These are phyloP conservation scores for Chitala chitala DNA, from an alignment of 2,113 vertebrate species.

Conservation along the genomic window DNA sequence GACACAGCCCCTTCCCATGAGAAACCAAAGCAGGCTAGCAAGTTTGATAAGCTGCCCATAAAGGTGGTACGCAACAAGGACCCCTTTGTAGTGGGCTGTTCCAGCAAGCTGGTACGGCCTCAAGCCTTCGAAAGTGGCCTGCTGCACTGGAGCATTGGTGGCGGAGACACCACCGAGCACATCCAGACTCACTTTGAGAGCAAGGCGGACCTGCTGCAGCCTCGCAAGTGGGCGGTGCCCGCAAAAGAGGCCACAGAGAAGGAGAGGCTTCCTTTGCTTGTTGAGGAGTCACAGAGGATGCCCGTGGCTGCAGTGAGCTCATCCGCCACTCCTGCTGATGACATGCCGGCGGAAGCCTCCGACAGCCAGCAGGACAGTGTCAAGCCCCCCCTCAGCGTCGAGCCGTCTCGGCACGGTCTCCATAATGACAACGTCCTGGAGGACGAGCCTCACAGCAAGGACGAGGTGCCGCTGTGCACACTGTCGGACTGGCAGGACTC, in stretches of 20 bases:
- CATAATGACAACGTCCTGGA: slow-evolving; percentile 81
- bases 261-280: background rate
- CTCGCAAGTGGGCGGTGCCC: slow-evolving; percentile 53
- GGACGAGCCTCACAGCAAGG: slow-evolving; percentile 97
- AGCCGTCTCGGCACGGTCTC: slow-evolving; percentile 61
- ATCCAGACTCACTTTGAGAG: slow-evolving; percentile 98
- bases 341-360: slow-evolving; percentile 51
- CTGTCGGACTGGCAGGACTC: slow-evolving; percentile 95
- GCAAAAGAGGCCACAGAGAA: slow-evolving; percentile 28
- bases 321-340: no score
- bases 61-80: slow-evolving; percentile 89
- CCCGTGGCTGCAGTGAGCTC: slow-evolving; percentile 65
- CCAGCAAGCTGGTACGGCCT: slow-evolving; percentile 75
- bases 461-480: slow-evolving; percentile 87
- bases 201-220: slow-evolving; percentile 66
- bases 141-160: slow-evolving; percentile 93
- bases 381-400: slow-evolving; percentile 63
- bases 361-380: slow-evolving; percentile 63
- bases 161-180: slow-evolving; percentile 94
- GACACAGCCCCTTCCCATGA: slow-evolving; percentile 55
- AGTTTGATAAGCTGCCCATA: slow-evolving; percentile 93
- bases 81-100: slow-evolving; percentile 79
- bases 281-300: slow-evolving; percentile 9
- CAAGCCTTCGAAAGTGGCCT: slow-evolving; percentile 95
- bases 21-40: slow-evolving; percentile 80